These are phyloP conservation scores for Chironomus riparius DNA, from an alignment of 2,888 invertebrate genomes.

Conservation along the genomic window DNA sequence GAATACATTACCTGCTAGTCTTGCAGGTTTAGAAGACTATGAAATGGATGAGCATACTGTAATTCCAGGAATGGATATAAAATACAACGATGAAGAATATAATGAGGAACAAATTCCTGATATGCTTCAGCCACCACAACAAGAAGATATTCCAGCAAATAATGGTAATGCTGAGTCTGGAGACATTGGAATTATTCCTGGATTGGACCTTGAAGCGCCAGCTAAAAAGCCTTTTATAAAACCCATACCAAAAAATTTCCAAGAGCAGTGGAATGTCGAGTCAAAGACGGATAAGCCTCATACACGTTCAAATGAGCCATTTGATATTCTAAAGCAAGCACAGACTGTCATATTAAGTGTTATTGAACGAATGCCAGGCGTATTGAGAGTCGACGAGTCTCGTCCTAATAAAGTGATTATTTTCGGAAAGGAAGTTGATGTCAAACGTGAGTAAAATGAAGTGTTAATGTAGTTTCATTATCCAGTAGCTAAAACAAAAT, in stretches of 20 bases:
- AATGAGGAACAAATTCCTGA: neutral
- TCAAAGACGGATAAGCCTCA: conserved; percentile 39
- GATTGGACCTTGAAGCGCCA: conserved; percentile 70
- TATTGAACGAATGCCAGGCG: conserved; percentile 55
- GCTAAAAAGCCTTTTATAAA: conserved; percentile 85
- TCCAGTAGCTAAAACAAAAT: no score
- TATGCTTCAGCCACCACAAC: conserved; percentile 56
- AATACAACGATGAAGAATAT: neutral
- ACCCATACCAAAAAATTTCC: conserved; percentile 92
- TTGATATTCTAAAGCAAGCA: conserved; percentile 43
- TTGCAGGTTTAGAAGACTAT: conserved; percentile 59
- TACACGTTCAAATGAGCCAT: conserved; percentile 36
- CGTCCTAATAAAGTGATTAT: conserved; percentile 71
- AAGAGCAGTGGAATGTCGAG: conserved; percentile 92
- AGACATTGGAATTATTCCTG: conserved; percentile 61
- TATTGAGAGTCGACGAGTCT: conserved; percentile 65
- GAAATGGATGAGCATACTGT: conserved; percentile 70
- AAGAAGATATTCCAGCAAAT: conserved; percentile 73
- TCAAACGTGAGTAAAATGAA: conserved; percentile 52
- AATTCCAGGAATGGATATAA: conserved; percentile 81
- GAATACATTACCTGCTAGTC: conserved; percentile 79
- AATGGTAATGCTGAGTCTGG: conserved; percentile 47
- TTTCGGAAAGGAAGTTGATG: conserved; percentile 72
- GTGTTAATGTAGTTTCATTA: no score
- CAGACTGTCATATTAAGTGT: conserved; percentile 63